These are phyloP conservation scores for Noctua janthe DNA, from an alignment of 2,888 invertebrate genomes.

Conservation along the genomic window DNA sequence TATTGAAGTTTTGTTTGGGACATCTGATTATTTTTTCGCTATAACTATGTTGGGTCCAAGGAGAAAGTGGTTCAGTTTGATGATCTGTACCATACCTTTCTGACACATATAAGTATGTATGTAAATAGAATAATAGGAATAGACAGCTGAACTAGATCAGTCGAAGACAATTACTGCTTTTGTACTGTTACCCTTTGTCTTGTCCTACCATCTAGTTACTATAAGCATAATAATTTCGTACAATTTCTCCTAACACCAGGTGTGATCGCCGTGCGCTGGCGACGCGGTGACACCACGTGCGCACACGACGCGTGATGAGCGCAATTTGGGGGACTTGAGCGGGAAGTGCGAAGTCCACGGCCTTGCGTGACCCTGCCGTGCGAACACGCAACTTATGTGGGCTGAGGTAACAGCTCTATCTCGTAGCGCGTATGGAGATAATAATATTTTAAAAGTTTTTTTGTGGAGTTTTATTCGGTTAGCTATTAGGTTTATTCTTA, in stretches of 20 bases:
- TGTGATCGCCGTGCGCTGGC: constrained; percentile 11
- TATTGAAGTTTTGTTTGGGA: not conserved
- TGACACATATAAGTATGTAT: not conserved
- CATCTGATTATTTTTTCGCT: not conserved
- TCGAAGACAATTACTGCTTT: not conserved
- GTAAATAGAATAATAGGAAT: not conserved
- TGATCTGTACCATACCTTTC: not conserved
- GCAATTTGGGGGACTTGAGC: constrained; percentile 63
- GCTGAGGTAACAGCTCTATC: constrained; percentile 35
- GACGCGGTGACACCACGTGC: constrained; percentile 34
- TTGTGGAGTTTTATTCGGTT: too few relatives aligned
- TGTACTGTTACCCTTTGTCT: not conserved
- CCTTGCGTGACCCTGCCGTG: constrained; percentile 69
- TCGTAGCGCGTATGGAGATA: not conserved
- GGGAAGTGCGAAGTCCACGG: constrained; percentile 75
- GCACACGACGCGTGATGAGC: constrained; percentile 38
- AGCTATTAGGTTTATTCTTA: not conserved
- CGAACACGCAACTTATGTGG: constrained; percentile 42
- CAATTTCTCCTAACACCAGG: constrained; percentile 12
- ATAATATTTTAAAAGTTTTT: not conserved
- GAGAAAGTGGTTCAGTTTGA: not conserved
- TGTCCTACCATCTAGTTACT: not conserved
- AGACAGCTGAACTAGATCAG: not conserved
- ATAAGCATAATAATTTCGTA: not conserved
- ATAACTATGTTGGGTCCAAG: not conserved